Base-by-base conservation (phyloP, 2,888 invertebrate genomes). In the Agrochola lota region DNA sequence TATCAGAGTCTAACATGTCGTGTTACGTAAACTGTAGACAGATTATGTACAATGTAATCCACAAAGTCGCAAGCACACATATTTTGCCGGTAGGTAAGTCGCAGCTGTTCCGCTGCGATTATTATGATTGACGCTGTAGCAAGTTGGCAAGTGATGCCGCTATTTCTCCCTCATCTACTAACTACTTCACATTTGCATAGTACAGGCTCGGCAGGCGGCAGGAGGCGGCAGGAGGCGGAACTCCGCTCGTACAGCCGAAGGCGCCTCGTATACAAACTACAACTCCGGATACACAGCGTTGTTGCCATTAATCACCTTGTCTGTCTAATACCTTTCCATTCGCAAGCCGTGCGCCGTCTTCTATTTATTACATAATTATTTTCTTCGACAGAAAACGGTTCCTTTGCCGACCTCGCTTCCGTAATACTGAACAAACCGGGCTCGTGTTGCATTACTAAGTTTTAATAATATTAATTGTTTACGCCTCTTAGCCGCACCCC, bases 281-380 rank as follows among this genome's bases (percentile, higher is more conserved):
- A 91, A 92, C 87, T 87, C 85, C 83, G 91, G 91, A 90, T 93
- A 93, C 90, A 93, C 92, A 92, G 88, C 93, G 92, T 92, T 91
- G 92, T 91, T 91, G 91, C 92, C 95, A 95, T 96, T 96, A 96
- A 96, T 96, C 96, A 96, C 95, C 93, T 93, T 94, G 95, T 95
- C 95, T 95, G 94, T 94, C 94, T 95, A 96, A 96, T 95, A 95
- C 94, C 95, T 95, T 95, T 94, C 94, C 95, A 94, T 95, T 95
- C 95, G 94, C 92, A 93, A 93, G 92, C 94, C 91, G 91, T 90
- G 91, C 93, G 91, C 93, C 94, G 92, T 93, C 94, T 93, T 93
- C 94, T 95, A 93, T 95, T 95, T 95, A 95, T 94, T 94, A 94
- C 93, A 94, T 94, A 95, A 96, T 95, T 95, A 95, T 95, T 96